Evolutionary conservation across 2,113 vertebrate genomes (phyloP).

Genomic region (Microtus montanus): DNA sequence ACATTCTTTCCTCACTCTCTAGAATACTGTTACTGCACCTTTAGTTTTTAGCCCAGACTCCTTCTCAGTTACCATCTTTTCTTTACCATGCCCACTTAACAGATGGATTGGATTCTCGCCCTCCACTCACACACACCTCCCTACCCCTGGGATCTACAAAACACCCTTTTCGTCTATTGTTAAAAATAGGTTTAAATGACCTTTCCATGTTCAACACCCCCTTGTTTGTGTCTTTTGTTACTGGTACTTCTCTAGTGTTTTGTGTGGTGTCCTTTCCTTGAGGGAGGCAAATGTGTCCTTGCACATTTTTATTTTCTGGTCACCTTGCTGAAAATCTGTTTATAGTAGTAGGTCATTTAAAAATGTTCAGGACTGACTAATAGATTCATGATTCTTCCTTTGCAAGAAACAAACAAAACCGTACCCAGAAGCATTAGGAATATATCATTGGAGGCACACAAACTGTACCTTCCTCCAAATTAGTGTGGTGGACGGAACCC

Average conservation of each 20-base stretch:
- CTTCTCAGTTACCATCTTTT: constrained; percentile 8
- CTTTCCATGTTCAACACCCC: not conserved
- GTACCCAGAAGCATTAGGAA: not conserved
- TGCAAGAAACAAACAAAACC: not conserved
- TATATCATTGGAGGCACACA: not conserved
- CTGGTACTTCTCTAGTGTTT: not conserved
- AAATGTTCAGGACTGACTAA: not conserved
- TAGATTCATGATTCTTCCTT: constrained; percentile 6
- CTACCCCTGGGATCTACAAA: not conserved
- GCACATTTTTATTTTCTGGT: constrained; percentile 2
- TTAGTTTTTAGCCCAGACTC: constrained; percentile 17
- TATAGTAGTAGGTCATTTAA: not conserved
- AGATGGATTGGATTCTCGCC: not conserved
- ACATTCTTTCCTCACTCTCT: constrained; percentile 33
- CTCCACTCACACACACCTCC: not conserved
- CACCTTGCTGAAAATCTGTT: not conserved
- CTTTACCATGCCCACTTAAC: not conserved
- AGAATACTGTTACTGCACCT: not conserved
- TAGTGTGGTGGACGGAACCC: not conserved
- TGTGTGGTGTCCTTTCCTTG: not conserved
- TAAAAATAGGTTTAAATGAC: not conserved
- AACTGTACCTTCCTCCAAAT: constrained; percentile 1
- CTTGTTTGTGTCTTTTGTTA: not conserved
- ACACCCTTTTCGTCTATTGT: not conserved
- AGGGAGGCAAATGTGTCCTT: not conserved